These are phyloP conservation scores for Columba guinea DNA, from an alignment of 2,797 vertebrate genomes.

Conservation along the genomic window DNA sequence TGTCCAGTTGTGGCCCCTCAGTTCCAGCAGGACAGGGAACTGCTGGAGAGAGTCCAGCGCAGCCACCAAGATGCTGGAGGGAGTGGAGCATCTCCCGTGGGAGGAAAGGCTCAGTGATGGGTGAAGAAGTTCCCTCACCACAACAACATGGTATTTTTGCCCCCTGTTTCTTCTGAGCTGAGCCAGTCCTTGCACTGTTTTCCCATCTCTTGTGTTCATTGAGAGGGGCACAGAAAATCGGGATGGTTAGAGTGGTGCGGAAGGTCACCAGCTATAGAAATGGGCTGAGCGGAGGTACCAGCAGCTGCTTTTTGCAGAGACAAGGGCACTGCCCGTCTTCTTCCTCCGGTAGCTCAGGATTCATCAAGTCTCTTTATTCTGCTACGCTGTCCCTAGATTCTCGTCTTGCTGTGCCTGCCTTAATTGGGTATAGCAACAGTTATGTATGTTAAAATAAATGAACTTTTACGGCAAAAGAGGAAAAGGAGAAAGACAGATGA, in stretches of 20 bases:
- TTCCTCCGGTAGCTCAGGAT: not conserved
- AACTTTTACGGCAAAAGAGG: conserved; percentile 49
- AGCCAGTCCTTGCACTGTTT: not conserved
- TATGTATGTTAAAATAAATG: conserved; percentile 24
- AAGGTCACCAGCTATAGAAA: not conserved
- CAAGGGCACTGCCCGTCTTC: not conserved
- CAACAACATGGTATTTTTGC: not conserved
- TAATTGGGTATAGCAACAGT: conserved; percentile 47
- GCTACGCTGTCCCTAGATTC: not conserved
- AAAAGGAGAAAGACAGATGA: conserved; percentile 38
- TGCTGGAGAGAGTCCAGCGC: no score
- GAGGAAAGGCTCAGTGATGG: not conserved
- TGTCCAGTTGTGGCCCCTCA: no score
- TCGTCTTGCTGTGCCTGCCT: not conserved
- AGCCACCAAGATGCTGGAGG: no score
- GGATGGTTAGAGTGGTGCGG: not conserved
- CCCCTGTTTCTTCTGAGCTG: not conserved
- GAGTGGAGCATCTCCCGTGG: no score
- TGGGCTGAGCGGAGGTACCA: not conserved
- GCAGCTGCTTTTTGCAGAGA: not conserved
- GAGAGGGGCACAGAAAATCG: not conserved
- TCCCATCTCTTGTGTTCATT: not conserved
- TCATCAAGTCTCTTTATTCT: fast-evolving
- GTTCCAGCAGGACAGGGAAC: no score
- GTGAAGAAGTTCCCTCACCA: not conserved